Base-by-base conservation (phyloP, 1,140 invertebrate genomes). In the Epicauta chinensis region DNA sequence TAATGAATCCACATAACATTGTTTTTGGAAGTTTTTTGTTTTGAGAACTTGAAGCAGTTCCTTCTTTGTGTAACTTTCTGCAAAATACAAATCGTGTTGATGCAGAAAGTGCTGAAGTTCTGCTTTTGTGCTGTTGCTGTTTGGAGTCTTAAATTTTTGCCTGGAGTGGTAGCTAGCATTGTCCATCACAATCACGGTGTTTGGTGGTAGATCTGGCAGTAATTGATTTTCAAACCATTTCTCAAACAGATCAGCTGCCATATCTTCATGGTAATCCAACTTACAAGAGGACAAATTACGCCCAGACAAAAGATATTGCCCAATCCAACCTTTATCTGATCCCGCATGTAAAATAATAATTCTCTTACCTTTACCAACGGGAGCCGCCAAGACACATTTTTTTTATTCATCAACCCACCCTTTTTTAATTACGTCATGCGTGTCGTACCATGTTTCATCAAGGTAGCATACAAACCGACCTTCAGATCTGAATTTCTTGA, bases 291-390 rank as follows among this genome's bases (percentile, higher is more conserved):
- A 55, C 55, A 38, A 51, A 36, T 30, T 58, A 51, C 17, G 56
- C 47, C 9, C 52, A 63, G 63, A 29, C 39, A 64, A 50, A 10
- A 53, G 53, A 31, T 64, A 57, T 16, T 56, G 53, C 9, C 17
- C 17, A 23, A 63, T 14, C 43, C 61, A 64, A 4, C 60, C 60
- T 34, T 47, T 38, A 47, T 55, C 54, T 14, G 32, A 32, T 3
- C 60, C 63, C 9, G 60, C 63, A 48, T 65, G 66, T 10, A 64
- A 47, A 35, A 68, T 63, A 11, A 64, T 53, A 7, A 64, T 38
- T 2, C 56, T 37, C 35, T 57, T 52, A 7, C 58, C 61, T 58
- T 59, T 66, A 11, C 32, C 42, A 13, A 23, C 35, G 7, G 54
- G 54, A 16, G 43, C 32, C 31, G 16, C 17, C 37, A 48, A 37